Base-by-base conservation (phyloP, 2,888 invertebrate species). In the Trichopria drosophilae region DNA sequence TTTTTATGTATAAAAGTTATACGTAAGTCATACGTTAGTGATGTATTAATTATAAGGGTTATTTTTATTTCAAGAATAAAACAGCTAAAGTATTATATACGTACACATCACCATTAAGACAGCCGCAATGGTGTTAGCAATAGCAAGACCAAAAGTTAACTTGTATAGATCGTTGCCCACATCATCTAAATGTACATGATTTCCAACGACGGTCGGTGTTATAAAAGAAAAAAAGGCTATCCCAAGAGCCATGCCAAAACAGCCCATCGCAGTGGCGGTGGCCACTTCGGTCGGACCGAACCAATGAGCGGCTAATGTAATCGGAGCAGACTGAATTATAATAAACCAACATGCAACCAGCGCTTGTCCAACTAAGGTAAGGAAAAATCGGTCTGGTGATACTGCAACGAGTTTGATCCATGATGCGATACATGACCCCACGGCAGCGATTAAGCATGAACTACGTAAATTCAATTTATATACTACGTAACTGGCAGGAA, bases 261-360 rank as follows among this genome's bases (percentile, higher is more conserved):
- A 57, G 1, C 53, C 56, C 10, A 59, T 42, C 3, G 55, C 13
- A 23, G 53, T 59, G 4, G 61, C 61, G 22, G 51, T 53, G 6
- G 57, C 53, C 12, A 55, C 52, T 55, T 59, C 56, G 6, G 58
- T n/a, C 3, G 43, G 29, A 9, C 55, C 55, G 24, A 61, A 61
- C 61, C 61, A 61, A 18, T 55, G 49, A 1, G 61, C 59, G 4
- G 59, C 53, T 36, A 61, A 57, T 4, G 54, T 57, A 4, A 53
- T 56, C 10, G 61, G 59, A 39, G 52, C 51, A 2, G 54, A 57
- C 1, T 50, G 48, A 6, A 55, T 43, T 4, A 49, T 51, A 18
- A 58, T 53, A 24, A 56, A 53, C n/a, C 56, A 58, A 24, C 42
- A 28, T 3, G 58, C 48, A 15, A 55, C 23, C 9, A 58, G 19